phyloP scores from a whole-genome alignment of 2,113 vertebrate genomes.

The Vulpes vulpes region DNA sequence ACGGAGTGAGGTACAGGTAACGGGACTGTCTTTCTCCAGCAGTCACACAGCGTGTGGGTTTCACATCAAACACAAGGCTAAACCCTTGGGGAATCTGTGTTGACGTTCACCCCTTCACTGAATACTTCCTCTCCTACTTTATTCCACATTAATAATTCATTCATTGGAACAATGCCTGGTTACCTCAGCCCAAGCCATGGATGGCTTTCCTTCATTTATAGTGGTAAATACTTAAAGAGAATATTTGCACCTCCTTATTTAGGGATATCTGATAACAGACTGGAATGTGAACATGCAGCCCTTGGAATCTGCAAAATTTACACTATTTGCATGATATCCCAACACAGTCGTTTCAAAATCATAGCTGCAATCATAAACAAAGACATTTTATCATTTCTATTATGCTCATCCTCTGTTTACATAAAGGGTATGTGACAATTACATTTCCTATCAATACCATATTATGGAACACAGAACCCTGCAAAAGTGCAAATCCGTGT shows the following conservation, averaged over 20 bases:
- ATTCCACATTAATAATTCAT: conserved; percentile 83
- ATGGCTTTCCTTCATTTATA: conserved; percentile 74
- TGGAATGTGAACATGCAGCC: conserved; percentile 74
- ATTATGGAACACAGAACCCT: background rate
- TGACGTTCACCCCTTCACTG: background rate
- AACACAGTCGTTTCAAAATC: conserved; percentile 55
- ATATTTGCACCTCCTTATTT: conserved; percentile 78
- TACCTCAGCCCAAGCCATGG: conserved; percentile 76
- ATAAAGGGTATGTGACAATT: background rate
- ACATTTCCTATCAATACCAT: background rate
- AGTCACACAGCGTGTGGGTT: background rate
- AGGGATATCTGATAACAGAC: conserved; percentile 84
- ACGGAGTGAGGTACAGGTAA: background rate
- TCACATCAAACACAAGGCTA: conserved; percentile 23
- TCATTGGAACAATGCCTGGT: conserved; percentile 79
- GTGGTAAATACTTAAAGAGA: conserved; percentile 66
- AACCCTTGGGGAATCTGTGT: background rate
- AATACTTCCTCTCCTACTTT: conserved; percentile 60
- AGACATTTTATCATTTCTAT: background rate
- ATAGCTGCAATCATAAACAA: conserved; percentile 40
- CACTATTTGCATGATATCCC: conserved; percentile 66
- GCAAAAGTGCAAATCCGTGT: background rate
- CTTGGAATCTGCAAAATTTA: conserved; percentile 83
- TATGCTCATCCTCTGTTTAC: background rate
- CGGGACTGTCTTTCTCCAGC: background rate